A percentile compares a stretch with the other conserved stretches of the same genome.
phyloP scores from a whole-genome alignment of 2,797 vertebrate species.

The Gymnocypris eckloni region DNA sequence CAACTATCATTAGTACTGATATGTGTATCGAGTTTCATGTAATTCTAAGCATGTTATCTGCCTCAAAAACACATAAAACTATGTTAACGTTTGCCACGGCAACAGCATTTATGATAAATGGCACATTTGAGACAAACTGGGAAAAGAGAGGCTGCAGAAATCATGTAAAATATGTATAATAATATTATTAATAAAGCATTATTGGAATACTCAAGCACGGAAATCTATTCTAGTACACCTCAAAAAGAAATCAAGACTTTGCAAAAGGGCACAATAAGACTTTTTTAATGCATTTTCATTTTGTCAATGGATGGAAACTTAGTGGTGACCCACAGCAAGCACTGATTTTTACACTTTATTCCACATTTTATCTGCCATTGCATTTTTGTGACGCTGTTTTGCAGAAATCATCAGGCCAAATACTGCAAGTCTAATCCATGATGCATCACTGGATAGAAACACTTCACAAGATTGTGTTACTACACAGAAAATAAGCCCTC shows the following conservation, averaged over 20 bases:
- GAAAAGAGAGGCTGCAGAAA: no score
- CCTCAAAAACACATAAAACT: no score
- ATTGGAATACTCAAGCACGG: background rate
- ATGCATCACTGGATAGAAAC: background rate
- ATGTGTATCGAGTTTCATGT: no score
- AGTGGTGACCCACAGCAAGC: background rate
- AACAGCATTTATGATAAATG: no score
- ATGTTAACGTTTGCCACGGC: no score
- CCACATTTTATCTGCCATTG: background rate
- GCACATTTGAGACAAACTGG: no score
- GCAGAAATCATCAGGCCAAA: background rate
- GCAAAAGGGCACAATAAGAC: background rate
- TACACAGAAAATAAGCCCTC: conserved; percentile 19
- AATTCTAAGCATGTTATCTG: no score
- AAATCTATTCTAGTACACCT: background rate
- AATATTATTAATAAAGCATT: background rate
- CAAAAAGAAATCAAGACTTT: background rate
- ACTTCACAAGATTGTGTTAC: conserved; percentile 30
- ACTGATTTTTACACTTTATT: background rate
- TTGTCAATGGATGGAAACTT: background rate
- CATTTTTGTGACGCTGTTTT: background rate
- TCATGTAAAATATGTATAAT: no score
- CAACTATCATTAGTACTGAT: no score
- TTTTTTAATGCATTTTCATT: background rate
- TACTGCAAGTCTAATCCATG: background rate